These are phyloP conservation scores for Vulpes ferrilata DNA, from an alignment of 2,113 vertebrate genomes.

Conservation along the genomic window DNA sequence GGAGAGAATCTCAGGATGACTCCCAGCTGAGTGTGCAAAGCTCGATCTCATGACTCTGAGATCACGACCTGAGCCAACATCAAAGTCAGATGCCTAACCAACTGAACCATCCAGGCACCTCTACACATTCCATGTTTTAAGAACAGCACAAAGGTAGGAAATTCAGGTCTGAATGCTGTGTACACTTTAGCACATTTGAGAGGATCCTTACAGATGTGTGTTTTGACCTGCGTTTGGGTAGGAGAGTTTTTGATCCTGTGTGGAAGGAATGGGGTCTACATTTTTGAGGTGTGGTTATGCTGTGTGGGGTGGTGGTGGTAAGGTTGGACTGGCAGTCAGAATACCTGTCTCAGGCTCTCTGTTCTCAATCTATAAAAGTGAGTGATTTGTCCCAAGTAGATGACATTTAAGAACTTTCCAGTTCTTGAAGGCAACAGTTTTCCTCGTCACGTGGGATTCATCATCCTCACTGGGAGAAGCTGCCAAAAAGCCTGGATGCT, in stretches of 20 bases:
- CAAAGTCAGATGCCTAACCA: neutral
- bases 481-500: neutral
- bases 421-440: neutral
- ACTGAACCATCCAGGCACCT: neutral
- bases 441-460: too few species aligned
- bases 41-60: neutral
- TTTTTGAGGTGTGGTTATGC: neutral
- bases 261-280: neutral
- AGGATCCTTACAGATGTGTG: neutral
- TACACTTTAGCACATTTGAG: neutral
- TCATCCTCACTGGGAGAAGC: neutral
- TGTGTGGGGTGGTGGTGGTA: neutral
- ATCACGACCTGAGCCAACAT: neutral
- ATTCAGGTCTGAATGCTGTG: neutral
- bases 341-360: neutral
- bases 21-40: rapidly evolving
- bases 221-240: rapidly evolving
- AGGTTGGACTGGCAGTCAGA: neutral
- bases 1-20: neutral
- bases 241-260: neutral
- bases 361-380: neutral
- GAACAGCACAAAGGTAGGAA: neutral
- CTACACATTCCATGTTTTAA: neutral
- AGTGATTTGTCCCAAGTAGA: neutral
- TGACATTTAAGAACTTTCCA: neutral